Conservation (phyloP, 2,888 invertebrate species). For the Antitype chi region DNA sequence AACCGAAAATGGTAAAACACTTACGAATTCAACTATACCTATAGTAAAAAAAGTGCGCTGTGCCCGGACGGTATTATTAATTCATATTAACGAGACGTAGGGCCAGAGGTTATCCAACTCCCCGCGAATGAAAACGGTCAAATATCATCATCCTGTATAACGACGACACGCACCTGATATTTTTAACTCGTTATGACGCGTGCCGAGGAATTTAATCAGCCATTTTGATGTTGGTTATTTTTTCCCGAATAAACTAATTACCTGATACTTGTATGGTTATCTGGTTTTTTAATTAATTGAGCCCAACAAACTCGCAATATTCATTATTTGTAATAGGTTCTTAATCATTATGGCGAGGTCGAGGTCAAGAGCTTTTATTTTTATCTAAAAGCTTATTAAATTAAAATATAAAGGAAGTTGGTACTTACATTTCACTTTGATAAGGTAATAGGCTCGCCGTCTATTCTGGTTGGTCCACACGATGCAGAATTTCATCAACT, state of each 20-base stretch:
- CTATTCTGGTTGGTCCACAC: too few species aligned
- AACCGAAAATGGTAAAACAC: not conserved
- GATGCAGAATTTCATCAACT: too few species aligned
- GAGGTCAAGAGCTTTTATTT: not conserved
- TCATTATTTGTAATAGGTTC: conserved; percentile 5
- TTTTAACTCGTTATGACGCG: conserved; percentile 51
- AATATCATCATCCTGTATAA: conserved; percentile 57
- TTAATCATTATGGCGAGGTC: not conserved
- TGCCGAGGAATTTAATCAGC: conserved; percentile 57
- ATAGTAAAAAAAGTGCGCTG: conserved; percentile 37
- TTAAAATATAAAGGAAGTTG: not conserved
- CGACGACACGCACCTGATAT: conserved; percentile 51
- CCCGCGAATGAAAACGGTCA: conserved; percentile 64
- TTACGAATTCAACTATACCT: not conserved
- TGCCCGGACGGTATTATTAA: conserved; percentile 73
- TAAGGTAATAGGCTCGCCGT: not conserved
- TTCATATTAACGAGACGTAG: conserved; percentile 76
- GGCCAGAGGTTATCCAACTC: conserved; percentile 69
- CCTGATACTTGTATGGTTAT: conserved; percentile 18
- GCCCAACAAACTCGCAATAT: not conserved
- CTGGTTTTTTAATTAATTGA: conserved; percentile 9
- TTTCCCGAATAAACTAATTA: conserved; percentile 45
- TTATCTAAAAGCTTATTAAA: not conserved
- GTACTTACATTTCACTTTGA: not conserved
- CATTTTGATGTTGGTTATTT: conserved; percentile 37